These are phyloP conservation scores for Drosophila neocordata DNA, from an alignment of 1,140 invertebrate species.

Conservation along the genomic window DNA sequence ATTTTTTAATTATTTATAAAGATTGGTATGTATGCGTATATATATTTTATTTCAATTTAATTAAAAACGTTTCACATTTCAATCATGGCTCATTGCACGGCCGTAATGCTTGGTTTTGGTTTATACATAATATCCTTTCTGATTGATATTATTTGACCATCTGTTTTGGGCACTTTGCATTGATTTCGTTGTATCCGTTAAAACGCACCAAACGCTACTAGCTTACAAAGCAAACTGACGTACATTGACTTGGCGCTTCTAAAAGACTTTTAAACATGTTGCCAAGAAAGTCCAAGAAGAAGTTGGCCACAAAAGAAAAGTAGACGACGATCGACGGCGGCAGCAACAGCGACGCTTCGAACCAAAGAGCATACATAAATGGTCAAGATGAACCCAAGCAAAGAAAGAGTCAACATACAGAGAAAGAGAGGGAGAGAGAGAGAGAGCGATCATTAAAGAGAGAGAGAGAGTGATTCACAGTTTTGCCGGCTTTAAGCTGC, in stretches of 20 bases:
- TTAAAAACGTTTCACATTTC: slow-evolving; percentile 50
- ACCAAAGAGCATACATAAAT: slow-evolving; percentile 46
- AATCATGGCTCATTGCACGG: slow-evolving; percentile 45
- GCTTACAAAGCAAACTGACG: slow-evolving; percentile 73
- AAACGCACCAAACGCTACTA: slow-evolving; percentile 75
- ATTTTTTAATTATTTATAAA: slow-evolving; percentile 18
- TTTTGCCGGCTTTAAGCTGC: slow-evolving; percentile 37
- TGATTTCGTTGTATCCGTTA: slow-evolving; percentile 41
- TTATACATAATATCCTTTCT: slow-evolving; percentile 16
- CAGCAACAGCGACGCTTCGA: slow-evolving; percentile 27
- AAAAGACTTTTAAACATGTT: slow-evolving; percentile 82
- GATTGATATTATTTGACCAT: slow-evolving; percentile 30
- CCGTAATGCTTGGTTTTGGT: slow-evolving; percentile 30
- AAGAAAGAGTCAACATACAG: slow-evolving; percentile 29
- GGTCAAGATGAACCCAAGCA: slow-evolving; percentile 56
- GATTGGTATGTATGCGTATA: slow-evolving; percentile 10
- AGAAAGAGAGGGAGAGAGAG: slow-evolving; percentile 15
- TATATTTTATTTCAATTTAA: slow-evolving; percentile 29
- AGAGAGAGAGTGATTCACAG: slow-evolving; percentile 8
- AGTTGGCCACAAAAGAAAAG: slow-evolving; percentile 73
- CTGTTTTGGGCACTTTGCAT: slow-evolving; percentile 37
- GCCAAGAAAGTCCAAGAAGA: slow-evolving; percentile 79
- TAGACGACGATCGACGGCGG: slow-evolving; percentile 28
- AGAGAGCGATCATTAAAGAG: not conserved
- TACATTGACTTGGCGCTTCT: slow-evolving; percentile 60